Evolutionary conservation across 2,113 vertebrate species (phyloP).

Genomic region (Bubalus kerabau): DNA sequence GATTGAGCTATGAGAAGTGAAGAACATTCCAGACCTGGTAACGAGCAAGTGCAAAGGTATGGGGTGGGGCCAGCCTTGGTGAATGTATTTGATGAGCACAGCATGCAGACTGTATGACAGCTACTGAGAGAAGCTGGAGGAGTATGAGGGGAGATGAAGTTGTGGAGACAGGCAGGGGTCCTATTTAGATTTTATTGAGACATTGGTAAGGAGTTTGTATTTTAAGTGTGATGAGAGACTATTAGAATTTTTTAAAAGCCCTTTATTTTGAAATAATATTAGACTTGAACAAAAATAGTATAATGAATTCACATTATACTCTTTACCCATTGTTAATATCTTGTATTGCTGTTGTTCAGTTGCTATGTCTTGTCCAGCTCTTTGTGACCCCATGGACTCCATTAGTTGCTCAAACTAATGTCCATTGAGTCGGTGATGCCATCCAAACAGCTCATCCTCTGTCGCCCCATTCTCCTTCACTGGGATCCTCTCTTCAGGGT

Average conservation of each 20-base stretch:
- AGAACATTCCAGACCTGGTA: background rate
- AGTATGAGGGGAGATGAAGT: background rate
- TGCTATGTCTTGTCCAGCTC: background rate
- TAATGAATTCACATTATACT: background rate
- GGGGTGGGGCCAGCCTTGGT: background rate
- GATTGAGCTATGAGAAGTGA: background rate
- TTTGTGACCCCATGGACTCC: background rate
- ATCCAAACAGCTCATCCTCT: background rate
- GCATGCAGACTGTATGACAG: background rate
- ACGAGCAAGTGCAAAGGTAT: background rate
- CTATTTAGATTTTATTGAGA: background rate
- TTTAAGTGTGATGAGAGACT: background rate
- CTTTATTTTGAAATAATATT: slow-evolving; percentile 16
- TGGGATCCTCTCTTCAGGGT: background rate
- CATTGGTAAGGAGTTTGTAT: background rate
- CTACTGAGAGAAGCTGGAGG: background rate
- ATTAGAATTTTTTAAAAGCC: background rate
- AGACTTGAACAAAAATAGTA: background rate
- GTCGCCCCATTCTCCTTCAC: background rate
- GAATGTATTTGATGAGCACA: background rate
- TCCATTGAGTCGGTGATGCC: background rate
- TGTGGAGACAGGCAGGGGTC: background rate
- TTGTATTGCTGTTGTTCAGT: background rate
- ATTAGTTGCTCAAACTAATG: background rate
- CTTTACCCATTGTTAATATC: background rate